Evolutionary conservation across 2,888 invertebrate species (phyloP).

Genomic region (Cremastinae sp.): DNA sequence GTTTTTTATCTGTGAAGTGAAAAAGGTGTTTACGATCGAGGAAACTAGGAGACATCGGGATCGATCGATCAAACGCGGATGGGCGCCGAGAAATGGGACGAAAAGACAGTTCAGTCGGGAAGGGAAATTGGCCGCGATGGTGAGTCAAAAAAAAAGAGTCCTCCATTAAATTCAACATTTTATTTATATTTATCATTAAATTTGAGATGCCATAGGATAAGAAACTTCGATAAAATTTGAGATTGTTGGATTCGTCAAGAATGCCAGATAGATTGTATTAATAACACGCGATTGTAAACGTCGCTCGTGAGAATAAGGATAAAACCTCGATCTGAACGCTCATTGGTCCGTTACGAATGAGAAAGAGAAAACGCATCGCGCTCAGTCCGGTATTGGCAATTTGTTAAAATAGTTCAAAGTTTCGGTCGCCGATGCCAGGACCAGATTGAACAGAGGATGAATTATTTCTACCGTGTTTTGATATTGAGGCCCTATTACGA

Average conservation of each 20-base stretch:
- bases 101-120: no score
- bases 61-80: no score
- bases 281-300: background rate
- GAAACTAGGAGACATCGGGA: no score
- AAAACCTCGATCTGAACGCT: constrained; percentile 31
- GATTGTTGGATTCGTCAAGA: constrained; percentile 21
- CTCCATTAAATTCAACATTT: constrained; percentile 49
- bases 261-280: background rate
- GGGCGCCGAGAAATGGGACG: no score
- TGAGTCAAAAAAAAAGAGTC: no score
- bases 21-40: no score
- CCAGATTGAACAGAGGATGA: constrained; percentile 76
- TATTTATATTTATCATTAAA: constrained; percentile 52
- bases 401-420: constrained; percentile 73
- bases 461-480: constrained; percentile 73
- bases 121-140: no score
- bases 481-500: constrained; percentile 77
- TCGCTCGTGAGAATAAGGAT: background rate
- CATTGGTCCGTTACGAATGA: constrained; percentile 42
- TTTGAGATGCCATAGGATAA: constrained; percentile 50
- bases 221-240: constrained; percentile 48
- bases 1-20: no score
- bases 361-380: background rate
- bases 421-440: constrained; percentile 70
- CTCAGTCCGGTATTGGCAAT: constrained; percentile 72